A percentile compares a stretch with the other conserved stretches of the same genome.
These are phyloP conservation scores for Cephus runcator DNA, from an alignment of 2,888 invertebrate species.

Conservation along the genomic window DNA sequence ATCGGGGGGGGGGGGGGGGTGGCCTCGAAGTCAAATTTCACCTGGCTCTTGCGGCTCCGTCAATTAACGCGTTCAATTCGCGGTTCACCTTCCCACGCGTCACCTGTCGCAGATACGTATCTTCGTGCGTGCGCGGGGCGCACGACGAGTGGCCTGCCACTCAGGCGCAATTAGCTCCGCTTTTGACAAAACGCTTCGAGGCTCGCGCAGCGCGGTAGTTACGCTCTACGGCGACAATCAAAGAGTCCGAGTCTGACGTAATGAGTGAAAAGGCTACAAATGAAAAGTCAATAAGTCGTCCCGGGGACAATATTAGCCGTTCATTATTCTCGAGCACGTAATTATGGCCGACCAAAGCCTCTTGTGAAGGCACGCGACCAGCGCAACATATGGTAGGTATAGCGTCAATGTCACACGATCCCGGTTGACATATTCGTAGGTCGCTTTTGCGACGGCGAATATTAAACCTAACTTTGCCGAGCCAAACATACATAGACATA, in stretches of 20 bases:
- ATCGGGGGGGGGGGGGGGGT: no score
- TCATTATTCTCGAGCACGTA: slow-evolving; percentile 59
- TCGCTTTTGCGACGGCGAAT: no score
- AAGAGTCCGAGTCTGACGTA: slow-evolving; percentile 33
- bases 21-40: neutral
- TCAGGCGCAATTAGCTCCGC: neutral
- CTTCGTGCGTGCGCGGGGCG: slow-evolving; percentile 13
- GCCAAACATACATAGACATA: no score
- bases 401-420: no score
- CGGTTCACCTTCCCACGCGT: slow-evolving; percentile 42
- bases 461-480: no score
- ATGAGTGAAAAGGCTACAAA: slow-evolving; percentile 49
- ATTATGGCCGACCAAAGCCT: slow-evolving; percentile 51
- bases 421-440: no score
- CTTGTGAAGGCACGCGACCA: slow-evolving; percentile 62
- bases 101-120: slow-evolving; percentile 45
- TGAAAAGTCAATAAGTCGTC: slow-evolving; percentile 61
- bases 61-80: neutral
- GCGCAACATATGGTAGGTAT: slow-evolving; percentile 49
- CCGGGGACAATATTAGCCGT: slow-evolving; percentile 59
- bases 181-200: no score
- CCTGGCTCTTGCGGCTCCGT: no score
- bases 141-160: neutral
- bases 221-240: slow-evolving; percentile 24
- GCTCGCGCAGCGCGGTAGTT: no score